A percentile compares a stretch with the other conserved stretches of the same genome.
phyloP scores from a whole-genome alignment of 2,888 invertebrate species.

The Drosophila dives region DNA sequence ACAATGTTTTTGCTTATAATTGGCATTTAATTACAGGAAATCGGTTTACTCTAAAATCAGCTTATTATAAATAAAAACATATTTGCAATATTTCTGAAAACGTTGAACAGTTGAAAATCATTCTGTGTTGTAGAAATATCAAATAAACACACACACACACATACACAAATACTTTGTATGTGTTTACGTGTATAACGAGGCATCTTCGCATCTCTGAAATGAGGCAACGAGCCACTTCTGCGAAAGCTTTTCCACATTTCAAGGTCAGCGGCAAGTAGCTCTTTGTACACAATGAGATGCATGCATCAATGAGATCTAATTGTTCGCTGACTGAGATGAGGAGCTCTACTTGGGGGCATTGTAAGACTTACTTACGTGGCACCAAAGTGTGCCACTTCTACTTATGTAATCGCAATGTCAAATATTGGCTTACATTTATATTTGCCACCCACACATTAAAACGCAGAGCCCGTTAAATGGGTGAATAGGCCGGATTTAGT shows the following conservation, averaged over 20 bases:
- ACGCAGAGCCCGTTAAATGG: constrained; percentile 17
- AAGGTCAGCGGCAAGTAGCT: constrained; percentile 73
- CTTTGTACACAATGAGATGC: constrained; percentile 36
- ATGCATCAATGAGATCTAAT: constrained; percentile 75
- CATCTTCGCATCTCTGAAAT: constrained; percentile 46
- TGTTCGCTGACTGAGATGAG: constrained; percentile 54
- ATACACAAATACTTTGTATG: not conserved
- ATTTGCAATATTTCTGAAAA: constrained; percentile 30
- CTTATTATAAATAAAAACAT: constrained; percentile 35
- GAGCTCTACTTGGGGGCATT: constrained; percentile 45
- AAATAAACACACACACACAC: constrained; percentile 15
- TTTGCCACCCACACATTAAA: constrained; percentile 8
- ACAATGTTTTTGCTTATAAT: constrained; percentile 26
- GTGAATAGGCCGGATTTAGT: constrained; percentile 22
- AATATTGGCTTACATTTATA: constrained; percentile 59
- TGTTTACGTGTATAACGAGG: constrained; percentile 32
- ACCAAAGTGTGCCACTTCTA: constrained; percentile 33
- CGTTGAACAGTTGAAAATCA: constrained; percentile 21
- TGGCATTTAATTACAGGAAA: constrained; percentile 62
- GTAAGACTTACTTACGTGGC: constrained; percentile 24
- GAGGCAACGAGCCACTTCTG: constrained; percentile 51
- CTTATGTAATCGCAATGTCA: constrained; percentile 62
- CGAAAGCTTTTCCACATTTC: constrained; percentile 54
- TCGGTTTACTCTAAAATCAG: constrained; percentile 56
- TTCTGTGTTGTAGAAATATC: constrained; percentile 28